These are phyloP conservation scores for Siniperca chuatsi DNA, from an alignment of 2,113 vertebrate species.

Conservation along the genomic window DNA sequence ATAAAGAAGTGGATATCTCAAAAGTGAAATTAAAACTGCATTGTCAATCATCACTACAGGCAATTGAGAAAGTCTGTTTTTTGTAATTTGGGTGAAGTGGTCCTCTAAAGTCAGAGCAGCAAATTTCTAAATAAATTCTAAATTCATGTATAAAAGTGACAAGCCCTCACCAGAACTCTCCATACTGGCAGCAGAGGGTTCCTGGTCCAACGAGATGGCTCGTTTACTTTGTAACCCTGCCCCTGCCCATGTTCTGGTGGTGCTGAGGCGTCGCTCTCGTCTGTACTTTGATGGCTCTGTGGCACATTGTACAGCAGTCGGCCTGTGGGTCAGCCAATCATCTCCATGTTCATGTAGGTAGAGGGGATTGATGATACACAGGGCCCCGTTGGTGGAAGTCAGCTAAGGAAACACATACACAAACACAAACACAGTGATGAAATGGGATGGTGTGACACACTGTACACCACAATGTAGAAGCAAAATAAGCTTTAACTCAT, in stretches of 20 bases:
- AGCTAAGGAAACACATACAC: slow-evolving; percentile 53
- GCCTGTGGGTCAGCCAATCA: slow-evolving; percentile 65
- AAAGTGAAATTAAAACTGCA: not conserved
- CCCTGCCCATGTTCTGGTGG: slow-evolving; percentile 73
- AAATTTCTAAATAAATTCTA: not conserved
- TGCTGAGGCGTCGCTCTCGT: slow-evolving; percentile 73
- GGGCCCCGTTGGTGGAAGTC: slow-evolving; percentile 78
- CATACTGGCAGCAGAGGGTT: not conserved
- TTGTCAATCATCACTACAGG: not conserved
- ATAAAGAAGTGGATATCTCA: too few relatives aligned
- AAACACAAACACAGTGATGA: not conserved
- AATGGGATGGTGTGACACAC: not conserved
- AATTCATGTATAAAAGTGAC: not conserved
- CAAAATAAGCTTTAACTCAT: not conserved
- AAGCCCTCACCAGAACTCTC: slow-evolving; percentile 64
- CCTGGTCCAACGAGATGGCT: slow-evolving; percentile 75
- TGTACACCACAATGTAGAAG: not conserved
- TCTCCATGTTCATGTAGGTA: slow-evolving; percentile 87
- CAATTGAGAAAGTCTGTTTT: too few relatives aligned
- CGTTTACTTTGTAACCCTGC: slow-evolving; percentile 69
- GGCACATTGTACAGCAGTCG: not conserved
- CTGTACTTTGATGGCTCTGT: not conserved
- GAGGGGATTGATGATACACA: slow-evolving; percentile 90
- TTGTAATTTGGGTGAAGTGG: not conserved
- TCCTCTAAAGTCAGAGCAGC: not conserved